These are phyloP conservation scores for Apotomis turbidana DNA, from an alignment of 2,888 invertebrate species.

Conservation along the genomic window DNA sequence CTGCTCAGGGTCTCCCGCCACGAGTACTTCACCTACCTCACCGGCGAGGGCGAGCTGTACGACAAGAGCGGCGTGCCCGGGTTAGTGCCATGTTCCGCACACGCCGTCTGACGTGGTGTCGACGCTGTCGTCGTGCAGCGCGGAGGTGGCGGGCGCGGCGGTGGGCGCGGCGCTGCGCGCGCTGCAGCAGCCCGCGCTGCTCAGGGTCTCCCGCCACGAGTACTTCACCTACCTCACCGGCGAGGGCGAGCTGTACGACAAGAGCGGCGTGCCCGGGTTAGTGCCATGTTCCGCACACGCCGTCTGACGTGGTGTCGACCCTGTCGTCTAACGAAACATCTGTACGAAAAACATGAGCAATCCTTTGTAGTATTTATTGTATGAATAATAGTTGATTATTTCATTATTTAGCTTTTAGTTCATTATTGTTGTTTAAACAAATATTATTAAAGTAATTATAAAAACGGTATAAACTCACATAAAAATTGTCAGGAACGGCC, in stretches of 20 bases:
- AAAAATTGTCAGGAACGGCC: too few species aligned
- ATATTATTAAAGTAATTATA: too few species aligned
- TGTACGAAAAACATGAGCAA: too few species aligned
- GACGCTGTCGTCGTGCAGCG: slow-evolving; percentile 86
- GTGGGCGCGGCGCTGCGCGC: slow-evolving; percentile 84
- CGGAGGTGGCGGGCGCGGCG: slow-evolving; percentile 87
- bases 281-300: slow-evolving; percentile 28
- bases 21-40: slow-evolving; percentile 84
- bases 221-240: slow-evolving; percentile 88
- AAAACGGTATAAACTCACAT: too few species aligned
- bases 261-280: slow-evolving; percentile 83
- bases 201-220: slow-evolving; percentile 87
- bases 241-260: slow-evolving; percentile 96
- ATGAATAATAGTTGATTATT: too few species aligned
- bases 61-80: slow-evolving; percentile 88
- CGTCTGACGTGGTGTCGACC: too few species aligned
- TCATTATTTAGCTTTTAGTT: too few species aligned
- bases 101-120: slow-evolving; percentile 89
- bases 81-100: slow-evolving; percentile 59
- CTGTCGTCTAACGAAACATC: too few species aligned
- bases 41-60: slow-evolving; percentile 95
- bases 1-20: slow-evolving; percentile 89
- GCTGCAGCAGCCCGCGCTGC: slow-evolving; percentile 86
- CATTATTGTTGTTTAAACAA: too few species aligned
- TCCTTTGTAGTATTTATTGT: too few species aligned